Evolutionary conservation across 2,888 invertebrate genomes (phyloP).

Genomic region (Platypus cylindrus): DNA sequence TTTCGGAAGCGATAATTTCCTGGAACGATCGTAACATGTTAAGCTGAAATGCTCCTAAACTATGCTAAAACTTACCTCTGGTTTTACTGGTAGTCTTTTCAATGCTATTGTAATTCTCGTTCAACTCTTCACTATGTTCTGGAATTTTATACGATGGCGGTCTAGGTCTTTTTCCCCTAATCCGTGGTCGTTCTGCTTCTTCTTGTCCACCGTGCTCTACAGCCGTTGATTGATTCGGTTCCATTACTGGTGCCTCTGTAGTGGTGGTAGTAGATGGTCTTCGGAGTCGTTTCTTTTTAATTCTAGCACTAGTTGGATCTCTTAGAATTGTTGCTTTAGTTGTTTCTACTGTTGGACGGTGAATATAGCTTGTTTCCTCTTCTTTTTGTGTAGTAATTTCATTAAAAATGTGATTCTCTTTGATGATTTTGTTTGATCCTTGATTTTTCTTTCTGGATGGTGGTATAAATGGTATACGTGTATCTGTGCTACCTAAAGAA

Average conservation of each 20-base stretch:
- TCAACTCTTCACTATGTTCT: neutral
- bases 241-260: constrained; percentile 19
- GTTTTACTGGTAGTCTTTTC: constrained; percentile 5
- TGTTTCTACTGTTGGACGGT: constrained; percentile 15
- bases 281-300: constrained; percentile 19
- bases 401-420: constrained; percentile 19
- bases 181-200: constrained; percentile 21
- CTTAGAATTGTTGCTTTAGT: constrained; percentile 10
- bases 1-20: constrained; percentile 9
- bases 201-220: constrained; percentile 19
- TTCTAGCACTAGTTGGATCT: constrained; percentile 16
- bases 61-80: constrained; percentile 8
- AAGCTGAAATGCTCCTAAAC: too few species aligned
- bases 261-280: constrained; percentile 18
- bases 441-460: constrained; percentile 8
- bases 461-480: constrained; percentile 6
- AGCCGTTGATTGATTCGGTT: constrained; percentile 23
- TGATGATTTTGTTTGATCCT: constrained; percentile 4
- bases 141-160: constrained; percentile 10
- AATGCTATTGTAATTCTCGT: neutral
- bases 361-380: constrained; percentile 9
- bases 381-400: constrained; percentile 22
- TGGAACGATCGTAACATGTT: too few species aligned
- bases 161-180: constrained; percentile 19
- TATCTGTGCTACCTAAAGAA: constrained; percentile 7